Base-by-base conservation (phyloP, 2,797 vertebrate species). In the Diceros bicornis region DNA sequence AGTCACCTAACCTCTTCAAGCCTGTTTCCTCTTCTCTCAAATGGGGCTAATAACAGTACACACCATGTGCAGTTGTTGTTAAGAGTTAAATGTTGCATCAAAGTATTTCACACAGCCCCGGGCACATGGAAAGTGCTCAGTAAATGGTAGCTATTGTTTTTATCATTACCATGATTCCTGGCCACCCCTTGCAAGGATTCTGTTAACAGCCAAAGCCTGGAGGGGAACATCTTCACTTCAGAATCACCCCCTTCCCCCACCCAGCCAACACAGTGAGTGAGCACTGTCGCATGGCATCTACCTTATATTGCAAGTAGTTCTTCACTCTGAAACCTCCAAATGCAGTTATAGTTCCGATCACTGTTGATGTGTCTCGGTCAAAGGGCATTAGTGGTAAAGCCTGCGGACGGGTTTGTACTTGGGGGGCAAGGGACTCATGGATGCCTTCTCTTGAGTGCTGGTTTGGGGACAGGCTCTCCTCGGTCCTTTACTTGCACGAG, bases 401-500 rank as follows among this genome's bases (percentile, higher is more conserved):
- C 66, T 29, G 27, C 2, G 8, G 74, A n/a, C 50, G 27, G 7
- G 8, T 14, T 52, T 41, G 17, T 20, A 9, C 3, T 52, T 64
- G 13, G 1, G 3, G 14, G 61, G 4, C 20, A 1, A 41, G 52
- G 66, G 25, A 47, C 44, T 82, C 5, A 4, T 29, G 16, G 21
- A 18, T 1, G 3, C 47, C 23, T 27, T 47, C 21, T 27, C 29
- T 17, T 14, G 29, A 37, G 62, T 12, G 5, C 62, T 21, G 13
- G 21, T 41, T 34, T 89, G 32, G 41, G 25, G 14, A 77, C 52
- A 52, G 23, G 41, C 27, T 92, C 7, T 91, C n/a, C 12, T 34
- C 0, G 2, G 27, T 62, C 6, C 62, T 64, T 77, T 57, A 11
- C 18, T n/a, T 62, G 13, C 0, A 0, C 23, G 21, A 75, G 25